A percentile compares a stretch with the other conserved stretches of the same genome.
phyloP scores from a whole-genome alignment of 2,888 invertebrate genomes.

The Tinea semifulvella region DNA sequence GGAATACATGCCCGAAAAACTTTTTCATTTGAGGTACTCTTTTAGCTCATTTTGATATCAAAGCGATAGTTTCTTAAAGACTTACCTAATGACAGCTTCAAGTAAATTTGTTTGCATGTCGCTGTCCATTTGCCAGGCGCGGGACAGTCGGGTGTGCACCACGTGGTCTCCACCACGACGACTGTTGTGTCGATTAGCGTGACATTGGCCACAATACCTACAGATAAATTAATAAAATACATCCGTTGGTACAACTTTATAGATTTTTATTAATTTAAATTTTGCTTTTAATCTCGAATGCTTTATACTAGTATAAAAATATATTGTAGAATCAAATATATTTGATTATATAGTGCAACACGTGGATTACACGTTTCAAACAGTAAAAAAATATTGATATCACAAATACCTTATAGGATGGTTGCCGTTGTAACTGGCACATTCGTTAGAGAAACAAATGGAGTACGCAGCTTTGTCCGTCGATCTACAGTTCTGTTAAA shows the following conservation, averaged over 20 bases:
- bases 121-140: constrained; percentile 88
- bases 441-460: constrained; percentile 96
- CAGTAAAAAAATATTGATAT: too few species aligned
- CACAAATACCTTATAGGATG: constrained; percentile 82
- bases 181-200: constrained; percentile 88
- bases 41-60: too few species aligned
- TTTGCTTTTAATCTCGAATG: too few species aligned
- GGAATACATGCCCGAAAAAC: too few species aligned
- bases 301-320: too few species aligned
- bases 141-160: constrained; percentile 85
- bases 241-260: neutral
- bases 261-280: too few species aligned
- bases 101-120: constrained; percentile 94
- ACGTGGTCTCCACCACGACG: constrained; percentile 90
- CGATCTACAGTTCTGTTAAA: constrained; percentile 86
- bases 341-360: too few species aligned
- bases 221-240: neutral
- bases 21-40: too few species aligned
- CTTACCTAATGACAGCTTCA: constrained; percentile 90
- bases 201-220: constrained; percentile 90
- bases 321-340: too few species aligned
- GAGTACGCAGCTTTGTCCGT: constrained; percentile 91
- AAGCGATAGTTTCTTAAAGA: too few species aligned
- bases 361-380: too few species aligned
- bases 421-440: constrained; percentile 95